phyloP scores from a whole-genome alignment of 2,888 invertebrate species.

The Agonopterix subpropinquella region DNA sequence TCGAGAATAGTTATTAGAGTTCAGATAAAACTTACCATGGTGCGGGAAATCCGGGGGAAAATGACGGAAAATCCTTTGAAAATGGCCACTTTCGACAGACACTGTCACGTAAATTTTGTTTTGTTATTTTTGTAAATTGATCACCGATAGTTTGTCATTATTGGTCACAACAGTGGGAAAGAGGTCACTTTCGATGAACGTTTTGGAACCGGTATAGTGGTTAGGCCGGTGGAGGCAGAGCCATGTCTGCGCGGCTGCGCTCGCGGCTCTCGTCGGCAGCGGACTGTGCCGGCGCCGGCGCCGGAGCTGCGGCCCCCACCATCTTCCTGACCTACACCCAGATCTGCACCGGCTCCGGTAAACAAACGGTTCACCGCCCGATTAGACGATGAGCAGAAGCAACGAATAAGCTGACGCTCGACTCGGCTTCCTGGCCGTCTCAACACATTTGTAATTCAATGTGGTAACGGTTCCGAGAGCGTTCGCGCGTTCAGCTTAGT shows the following conservation, averaged over 20 bases:
- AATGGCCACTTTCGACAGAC: slow-evolving; percentile 46
- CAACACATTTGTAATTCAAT: slow-evolving; percentile 60
- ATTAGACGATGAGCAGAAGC: slow-evolving; percentile 50
- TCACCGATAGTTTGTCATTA: slow-evolving; percentile 47
- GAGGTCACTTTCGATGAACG: slow-evolving; percentile 48
- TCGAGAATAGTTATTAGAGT: neutral
- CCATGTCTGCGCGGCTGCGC: slow-evolving; percentile 56
- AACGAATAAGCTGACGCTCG: slow-evolving; percentile 31
- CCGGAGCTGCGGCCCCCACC: slow-evolving; percentile 42
- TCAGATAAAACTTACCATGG: slow-evolving; percentile 44
- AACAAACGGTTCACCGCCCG: slow-evolving; percentile 74
- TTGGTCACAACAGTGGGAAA: slow-evolving; percentile 47
- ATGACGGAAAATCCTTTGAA: slow-evolving; percentile 41
- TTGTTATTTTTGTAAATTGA: slow-evolving; percentile 23
- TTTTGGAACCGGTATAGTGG: slow-evolving; percentile 28
- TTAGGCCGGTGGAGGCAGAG: slow-evolving; percentile 31
- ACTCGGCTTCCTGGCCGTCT: slow-evolving; percentile 15
- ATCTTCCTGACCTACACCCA: slow-evolving; percentile 65
- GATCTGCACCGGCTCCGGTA: slow-evolving; percentile 56
- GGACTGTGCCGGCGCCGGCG: slow-evolving; percentile 42
- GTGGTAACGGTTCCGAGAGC: slow-evolving; percentile 63
- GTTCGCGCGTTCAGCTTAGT: slow-evolving; percentile 47
- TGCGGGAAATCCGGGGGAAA: slow-evolving; percentile 25
- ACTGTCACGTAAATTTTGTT: slow-evolving; percentile 44
- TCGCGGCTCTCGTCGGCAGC: slow-evolving; percentile 46